Evolutionary conservation across 1,140 invertebrate species (phyloP).

Genomic region (Coptotermes formosanus): DNA sequence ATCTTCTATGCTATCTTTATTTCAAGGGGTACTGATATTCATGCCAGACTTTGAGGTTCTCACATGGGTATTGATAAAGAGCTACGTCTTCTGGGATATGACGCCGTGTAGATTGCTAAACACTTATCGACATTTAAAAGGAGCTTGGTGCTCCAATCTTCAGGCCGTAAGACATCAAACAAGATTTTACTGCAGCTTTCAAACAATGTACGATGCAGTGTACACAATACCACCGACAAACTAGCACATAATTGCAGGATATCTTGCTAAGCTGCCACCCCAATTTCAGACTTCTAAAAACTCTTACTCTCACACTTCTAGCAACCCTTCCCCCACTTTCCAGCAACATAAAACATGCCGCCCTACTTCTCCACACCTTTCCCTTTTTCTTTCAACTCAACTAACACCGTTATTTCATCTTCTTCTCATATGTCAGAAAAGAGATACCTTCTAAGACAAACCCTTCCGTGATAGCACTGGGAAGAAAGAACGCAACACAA

Average conservation of each 20-base stretch:
- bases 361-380: background rate
- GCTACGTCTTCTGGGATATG: no score
- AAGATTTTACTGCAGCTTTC: no score
- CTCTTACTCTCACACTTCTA: background rate
- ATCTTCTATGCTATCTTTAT: no score
- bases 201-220: no score
- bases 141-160: no score
- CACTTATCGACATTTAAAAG: no score
- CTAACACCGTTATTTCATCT: background rate
- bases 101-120: no score
- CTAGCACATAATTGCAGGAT: background rate
- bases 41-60: no score
- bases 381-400: no score
- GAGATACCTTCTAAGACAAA: background rate
- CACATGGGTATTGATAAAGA: no score
- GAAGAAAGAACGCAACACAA: background rate
- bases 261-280: background rate
- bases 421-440: background rate
- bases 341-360: background rate
- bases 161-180: no score
- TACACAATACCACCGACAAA: background rate
- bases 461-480: background rate
- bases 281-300: background rate
- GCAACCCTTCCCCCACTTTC: background rate
- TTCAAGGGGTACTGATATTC: no score